Evolutionary conservation across 1,140 invertebrate species (phyloP).

Genomic region (Ceratina australensis): DNA sequence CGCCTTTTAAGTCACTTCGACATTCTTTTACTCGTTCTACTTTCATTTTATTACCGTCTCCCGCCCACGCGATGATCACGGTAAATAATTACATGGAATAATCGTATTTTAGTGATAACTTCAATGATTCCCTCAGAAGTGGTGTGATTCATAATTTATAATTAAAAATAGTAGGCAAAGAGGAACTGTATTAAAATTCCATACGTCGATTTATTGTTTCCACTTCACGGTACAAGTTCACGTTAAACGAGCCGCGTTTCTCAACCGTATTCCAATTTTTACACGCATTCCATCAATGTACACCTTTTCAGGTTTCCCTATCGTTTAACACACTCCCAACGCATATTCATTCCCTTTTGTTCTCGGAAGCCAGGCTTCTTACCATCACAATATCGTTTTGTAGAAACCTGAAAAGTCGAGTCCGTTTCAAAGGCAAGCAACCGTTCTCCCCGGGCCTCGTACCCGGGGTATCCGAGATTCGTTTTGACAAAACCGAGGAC

Average conservation of each 20-base stretch:
- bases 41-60: too few relatives aligned
- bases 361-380: not conserved
- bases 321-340: not conserved
- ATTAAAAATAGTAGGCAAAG: too few relatives aligned
- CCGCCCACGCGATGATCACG: too few relatives aligned
- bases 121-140: too few relatives aligned
- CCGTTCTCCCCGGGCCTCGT: not conserved
- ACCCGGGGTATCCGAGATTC: not conserved
- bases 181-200: too few relatives aligned
- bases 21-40: too few relatives aligned
- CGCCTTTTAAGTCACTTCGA: not conserved
- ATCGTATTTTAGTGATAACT: too few relatives aligned
- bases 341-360: constrained; percentile 3
- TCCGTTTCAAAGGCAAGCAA: not conserved
- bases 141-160: too few relatives aligned
- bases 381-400: not conserved
- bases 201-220: too few relatives aligned
- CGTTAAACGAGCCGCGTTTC: not conserved
- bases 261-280: constrained; percentile 1
- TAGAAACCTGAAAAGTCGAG: not conserved
- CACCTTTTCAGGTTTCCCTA: constrained; percentile 7
- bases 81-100: too few relatives aligned
- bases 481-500: not conserved
- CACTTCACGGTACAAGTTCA: not conserved
- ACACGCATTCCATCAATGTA: not conserved